A percentile compares a stretch with the other conserved stretches of the same genome.
Evolutionary conservation across 2,113 vertebrate genomes (phyloP).

Genomic region (Lagopus leucura): DNA sequence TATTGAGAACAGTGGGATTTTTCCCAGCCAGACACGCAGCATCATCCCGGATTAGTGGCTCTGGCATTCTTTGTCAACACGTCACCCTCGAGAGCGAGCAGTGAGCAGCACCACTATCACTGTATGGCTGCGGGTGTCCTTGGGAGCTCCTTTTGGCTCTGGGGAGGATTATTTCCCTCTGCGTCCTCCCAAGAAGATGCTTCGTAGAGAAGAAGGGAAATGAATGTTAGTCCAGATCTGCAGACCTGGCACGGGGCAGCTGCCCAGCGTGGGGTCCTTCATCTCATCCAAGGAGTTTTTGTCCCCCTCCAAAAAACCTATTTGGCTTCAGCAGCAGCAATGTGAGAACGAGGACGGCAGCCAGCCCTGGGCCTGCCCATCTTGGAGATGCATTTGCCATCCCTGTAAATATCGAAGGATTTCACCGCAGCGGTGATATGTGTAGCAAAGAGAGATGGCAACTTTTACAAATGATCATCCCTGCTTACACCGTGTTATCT

Average conservation of each 20-base stretch:
- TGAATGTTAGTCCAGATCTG: neutral
- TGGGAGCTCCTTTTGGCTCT: constrained; percentile 15
- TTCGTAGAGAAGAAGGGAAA: neutral
- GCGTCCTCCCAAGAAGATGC: neutral
- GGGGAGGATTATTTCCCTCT: constrained; percentile 24
- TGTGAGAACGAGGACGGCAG: too few relatives aligned
- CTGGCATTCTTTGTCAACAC: constrained; percentile 71
- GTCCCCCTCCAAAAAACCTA: neutral
- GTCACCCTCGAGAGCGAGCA: constrained; percentile 67
- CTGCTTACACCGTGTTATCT: neutral
- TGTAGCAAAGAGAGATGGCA: rapidly evolving
- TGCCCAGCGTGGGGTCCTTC: neutral
- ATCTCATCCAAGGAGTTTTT: neutral
- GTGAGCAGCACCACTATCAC: constrained; percentile 40
- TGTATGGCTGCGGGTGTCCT: constrained; percentile 38
- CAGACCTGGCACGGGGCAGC: neutral
- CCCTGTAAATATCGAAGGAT: neutral
- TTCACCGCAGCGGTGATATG: neutral
- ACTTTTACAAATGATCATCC: too few relatives aligned
- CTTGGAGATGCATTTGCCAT: neutral
- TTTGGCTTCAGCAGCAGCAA: neutral
- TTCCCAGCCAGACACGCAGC: constrained; percentile 61
- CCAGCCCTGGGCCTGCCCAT: neutral
- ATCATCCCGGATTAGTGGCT: constrained; percentile 67
- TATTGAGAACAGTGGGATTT: constrained; percentile 64